A percentile compares a stretch with the other conserved stretches of the same genome.
These are phyloP conservation scores for Latrodectus hesperus DNA, from an alignment of 2,888 invertebrate genomes.

Conservation along the genomic window DNA sequence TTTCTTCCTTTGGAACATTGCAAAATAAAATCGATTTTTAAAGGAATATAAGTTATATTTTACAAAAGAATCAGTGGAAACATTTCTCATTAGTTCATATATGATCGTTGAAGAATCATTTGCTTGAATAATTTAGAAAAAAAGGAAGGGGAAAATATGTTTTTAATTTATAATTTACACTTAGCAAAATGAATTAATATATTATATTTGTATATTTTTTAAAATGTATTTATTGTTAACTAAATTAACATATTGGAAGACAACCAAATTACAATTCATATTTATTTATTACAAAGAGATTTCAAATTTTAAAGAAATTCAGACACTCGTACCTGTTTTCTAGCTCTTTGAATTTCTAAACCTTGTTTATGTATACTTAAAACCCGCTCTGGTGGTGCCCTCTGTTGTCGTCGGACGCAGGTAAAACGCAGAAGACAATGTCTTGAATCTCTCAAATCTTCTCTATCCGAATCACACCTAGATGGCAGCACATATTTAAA, in stretches of 20 bases:
- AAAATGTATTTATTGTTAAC: neutral
- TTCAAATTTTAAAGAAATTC: neutral
- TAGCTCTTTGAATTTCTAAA: conserved; percentile 70
- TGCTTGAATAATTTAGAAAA: too few species aligned
- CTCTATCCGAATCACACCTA: conserved; percentile 51
- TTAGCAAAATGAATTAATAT: neutral
- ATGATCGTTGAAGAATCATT: too few species aligned
- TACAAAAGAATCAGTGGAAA: too few species aligned
- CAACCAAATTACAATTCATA: neutral
- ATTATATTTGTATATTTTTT: neutral
- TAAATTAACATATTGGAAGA: neutral
- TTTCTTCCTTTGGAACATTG: too few species aligned
- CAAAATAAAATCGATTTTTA: too few species aligned
- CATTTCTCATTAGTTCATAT: too few species aligned
- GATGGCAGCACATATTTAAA: conserved; percentile 24
- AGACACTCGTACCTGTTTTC: conserved; percentile 70
- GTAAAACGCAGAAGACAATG: conserved; percentile 40
- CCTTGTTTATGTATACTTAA: conserved; percentile 61
- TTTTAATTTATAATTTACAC: neutral
- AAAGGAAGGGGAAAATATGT: too few species aligned
- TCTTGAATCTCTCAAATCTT: conserved; percentile 16
- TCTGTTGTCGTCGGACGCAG: conserved; percentile 58
- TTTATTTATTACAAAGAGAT: neutral
- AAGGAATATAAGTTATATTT: too few species aligned
- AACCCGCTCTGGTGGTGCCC: conserved; percentile 59